Conservation (phyloP, 2,113 vertebrate species). For the Pygoscelis adeliae region DNA sequence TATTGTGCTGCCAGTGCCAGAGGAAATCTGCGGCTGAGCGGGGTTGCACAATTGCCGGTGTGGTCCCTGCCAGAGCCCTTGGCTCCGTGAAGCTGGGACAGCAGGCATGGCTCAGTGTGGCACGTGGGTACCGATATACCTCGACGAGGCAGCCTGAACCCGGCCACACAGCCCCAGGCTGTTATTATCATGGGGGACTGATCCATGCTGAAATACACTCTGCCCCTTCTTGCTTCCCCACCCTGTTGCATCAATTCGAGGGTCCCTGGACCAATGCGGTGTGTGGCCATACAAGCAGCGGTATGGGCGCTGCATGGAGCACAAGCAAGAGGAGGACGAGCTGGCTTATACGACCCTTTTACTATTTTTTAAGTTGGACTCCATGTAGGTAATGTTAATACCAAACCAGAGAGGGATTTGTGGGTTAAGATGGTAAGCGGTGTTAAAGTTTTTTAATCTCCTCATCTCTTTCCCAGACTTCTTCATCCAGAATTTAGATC, state of each 20-base stretch:
- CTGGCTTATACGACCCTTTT: not conserved
- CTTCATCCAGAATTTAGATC: not conserved
- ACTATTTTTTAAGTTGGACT: not conserved
- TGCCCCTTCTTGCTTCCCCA: not conserved
- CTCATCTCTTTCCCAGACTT: not conserved
- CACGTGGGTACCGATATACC: accelerated
- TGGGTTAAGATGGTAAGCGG: not conserved
- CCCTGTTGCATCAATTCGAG: accelerated
- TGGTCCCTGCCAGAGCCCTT: not conserved
- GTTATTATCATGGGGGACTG: not conserved
- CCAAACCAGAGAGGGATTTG: not conserved
- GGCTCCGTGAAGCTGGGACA: not conserved
- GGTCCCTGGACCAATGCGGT: not conserved
- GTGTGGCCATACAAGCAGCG: accelerated
- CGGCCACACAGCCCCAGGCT: accelerated
- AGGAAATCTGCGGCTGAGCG: not conserved
- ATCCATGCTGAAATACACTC: not conserved
- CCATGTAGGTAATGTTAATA: not conserved
- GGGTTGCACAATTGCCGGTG: not conserved
- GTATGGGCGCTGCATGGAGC: accelerated
- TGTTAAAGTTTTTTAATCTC: not conserved
- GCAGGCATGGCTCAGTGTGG: accelerated
- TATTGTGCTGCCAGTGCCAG: slow-evolving; percentile 17
- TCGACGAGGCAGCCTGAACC: not conserved
- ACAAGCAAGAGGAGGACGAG: not conserved